Evolutionary conservation across 1,140 invertebrate genomes (phyloP).

Genomic region (Atopsyche davidsoni): DNA sequence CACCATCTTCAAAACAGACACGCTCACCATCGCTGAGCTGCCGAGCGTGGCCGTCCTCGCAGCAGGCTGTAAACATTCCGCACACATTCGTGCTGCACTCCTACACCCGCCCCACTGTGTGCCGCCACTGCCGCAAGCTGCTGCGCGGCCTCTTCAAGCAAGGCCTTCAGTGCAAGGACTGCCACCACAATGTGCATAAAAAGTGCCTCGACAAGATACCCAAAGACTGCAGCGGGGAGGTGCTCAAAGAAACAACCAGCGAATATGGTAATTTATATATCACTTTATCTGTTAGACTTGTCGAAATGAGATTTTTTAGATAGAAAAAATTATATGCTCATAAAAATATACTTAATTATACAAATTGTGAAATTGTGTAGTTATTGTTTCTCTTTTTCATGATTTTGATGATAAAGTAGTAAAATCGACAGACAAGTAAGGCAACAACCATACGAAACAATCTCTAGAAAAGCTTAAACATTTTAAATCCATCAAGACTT

Average conservation of each 20-base stretch:
- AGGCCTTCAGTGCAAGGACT: constrained; percentile 96
- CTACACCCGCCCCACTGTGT: constrained; percentile 93
- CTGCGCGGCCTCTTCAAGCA: constrained; percentile 94
- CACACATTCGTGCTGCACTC: constrained; percentile 89
- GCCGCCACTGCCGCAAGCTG: constrained; percentile 92
- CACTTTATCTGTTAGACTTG: too few species aligned
- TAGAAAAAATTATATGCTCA: too few species aligned
- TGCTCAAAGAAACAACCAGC: constrained; percentile 50
- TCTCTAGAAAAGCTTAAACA: too few species aligned
- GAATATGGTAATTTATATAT: too few species aligned
- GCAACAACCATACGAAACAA: too few species aligned
- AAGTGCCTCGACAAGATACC: constrained; percentile 93
- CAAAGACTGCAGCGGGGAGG: constrained; percentile 91
- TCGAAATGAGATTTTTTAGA: too few species aligned
- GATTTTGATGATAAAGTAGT: too few species aligned
- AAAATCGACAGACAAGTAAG: too few species aligned
- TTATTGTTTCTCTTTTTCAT: too few species aligned
- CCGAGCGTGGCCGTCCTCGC: constrained; percentile 36
- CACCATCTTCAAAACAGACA: constrained; percentile 36
- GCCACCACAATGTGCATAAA: constrained; percentile 96
- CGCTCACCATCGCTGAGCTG: constrained; percentile 73
- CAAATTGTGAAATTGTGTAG: too few species aligned
- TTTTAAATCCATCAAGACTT: too few species aligned
- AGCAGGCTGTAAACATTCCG: constrained; percentile 72
- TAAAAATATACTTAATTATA: too few species aligned